phyloP scores from a whole-genome alignment of 2,113 vertebrate genomes.

The Paratilapia polleni region DNA sequence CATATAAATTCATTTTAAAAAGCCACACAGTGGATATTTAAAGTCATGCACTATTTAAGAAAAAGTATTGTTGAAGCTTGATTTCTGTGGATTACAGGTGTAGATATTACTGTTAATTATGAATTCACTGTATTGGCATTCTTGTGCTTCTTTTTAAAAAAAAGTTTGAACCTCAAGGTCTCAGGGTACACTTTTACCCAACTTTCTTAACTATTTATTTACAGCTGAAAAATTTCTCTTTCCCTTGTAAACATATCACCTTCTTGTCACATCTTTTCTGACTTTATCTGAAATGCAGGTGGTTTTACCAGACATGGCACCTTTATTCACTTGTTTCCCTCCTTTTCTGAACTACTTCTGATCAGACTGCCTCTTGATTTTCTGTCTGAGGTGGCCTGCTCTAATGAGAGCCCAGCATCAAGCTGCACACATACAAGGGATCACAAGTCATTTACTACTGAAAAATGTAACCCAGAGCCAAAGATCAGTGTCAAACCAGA shows the following conservation, averaged over 20 bases:
- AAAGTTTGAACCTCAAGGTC: neutral
- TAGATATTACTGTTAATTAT: neutral
- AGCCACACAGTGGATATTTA: neutral
- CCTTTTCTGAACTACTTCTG: slow-evolving; percentile 1
- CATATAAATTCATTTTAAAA: neutral
- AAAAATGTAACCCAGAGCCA: neutral
- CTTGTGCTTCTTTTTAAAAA: neutral
- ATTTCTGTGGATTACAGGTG: neutral
- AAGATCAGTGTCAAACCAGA: neutral
- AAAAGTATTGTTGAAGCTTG: neutral
- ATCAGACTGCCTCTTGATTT: neutral
- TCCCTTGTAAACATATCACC: neutral
- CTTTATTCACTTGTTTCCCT: neutral
- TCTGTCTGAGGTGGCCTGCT: neutral
- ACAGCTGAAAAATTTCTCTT: neutral
- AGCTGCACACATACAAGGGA: neutral
- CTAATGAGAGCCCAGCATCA: slow-evolving; percentile 24
- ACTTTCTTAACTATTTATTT: neutral
- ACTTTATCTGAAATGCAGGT: neutral
- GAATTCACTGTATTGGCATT: neutral
- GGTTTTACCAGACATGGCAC: neutral
- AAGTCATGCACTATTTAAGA: neutral
- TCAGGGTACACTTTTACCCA: neutral
- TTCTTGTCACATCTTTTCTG: neutral
- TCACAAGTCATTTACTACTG: neutral